Percentiles rank a stretch among this genome's conserved stretches.
Conservation (phyloP, 2,888 invertebrate genomes). For the Sisyra terminalis region DNA sequence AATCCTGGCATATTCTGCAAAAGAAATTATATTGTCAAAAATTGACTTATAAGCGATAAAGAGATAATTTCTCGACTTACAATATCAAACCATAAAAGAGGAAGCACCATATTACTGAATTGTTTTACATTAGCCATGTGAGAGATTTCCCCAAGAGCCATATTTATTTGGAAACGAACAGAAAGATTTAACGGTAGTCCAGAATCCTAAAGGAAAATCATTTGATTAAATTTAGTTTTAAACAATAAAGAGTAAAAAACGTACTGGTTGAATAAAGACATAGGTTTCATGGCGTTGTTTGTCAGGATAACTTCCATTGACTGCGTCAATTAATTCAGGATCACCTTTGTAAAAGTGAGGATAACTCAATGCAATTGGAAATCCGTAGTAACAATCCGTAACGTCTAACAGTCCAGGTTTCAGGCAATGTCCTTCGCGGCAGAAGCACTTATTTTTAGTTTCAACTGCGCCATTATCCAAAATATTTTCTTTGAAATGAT, state of each 20-base stretch:
- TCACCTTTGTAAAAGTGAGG: constrained; percentile 74
- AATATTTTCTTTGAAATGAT: constrained; percentile 57
- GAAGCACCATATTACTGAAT: constrained; percentile 57
- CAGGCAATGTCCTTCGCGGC: constrained; percentile 53
- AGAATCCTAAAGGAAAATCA: constrained; percentile 28
- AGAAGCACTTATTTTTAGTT: constrained; percentile 69
- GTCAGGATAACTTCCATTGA: constrained; percentile 52
- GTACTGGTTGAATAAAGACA: constrained; percentile 66
- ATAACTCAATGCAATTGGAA: constrained; percentile 75
- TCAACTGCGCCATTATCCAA: constrained; percentile 59
- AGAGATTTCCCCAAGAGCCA: constrained; percentile 56
- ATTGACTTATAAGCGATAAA: background rate
- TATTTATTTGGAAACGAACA: constrained; percentile 73
- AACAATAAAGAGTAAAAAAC: constrained; percentile 16
- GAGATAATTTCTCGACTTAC: constrained; percentile 48
- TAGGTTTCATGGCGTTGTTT: constrained; percentile 45
- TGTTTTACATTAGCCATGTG: constrained; percentile 44
- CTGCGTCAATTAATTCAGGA: constrained; percentile 38
- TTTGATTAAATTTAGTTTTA: background rate
- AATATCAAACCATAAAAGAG: constrained; percentile 79
- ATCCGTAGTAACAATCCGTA: constrained; percentile 76
- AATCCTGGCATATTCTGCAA: constrained; percentile 53
- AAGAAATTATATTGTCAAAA: constrained; percentile 10
- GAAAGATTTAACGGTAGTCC: constrained; percentile 66
- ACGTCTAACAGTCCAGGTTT: constrained; percentile 67